A percentile compares a stretch with the other conserved stretches of the same genome.
phyloP scores from a whole-genome alignment of 2,888 invertebrate species.

The Orthonychiurus folsomi region DNA sequence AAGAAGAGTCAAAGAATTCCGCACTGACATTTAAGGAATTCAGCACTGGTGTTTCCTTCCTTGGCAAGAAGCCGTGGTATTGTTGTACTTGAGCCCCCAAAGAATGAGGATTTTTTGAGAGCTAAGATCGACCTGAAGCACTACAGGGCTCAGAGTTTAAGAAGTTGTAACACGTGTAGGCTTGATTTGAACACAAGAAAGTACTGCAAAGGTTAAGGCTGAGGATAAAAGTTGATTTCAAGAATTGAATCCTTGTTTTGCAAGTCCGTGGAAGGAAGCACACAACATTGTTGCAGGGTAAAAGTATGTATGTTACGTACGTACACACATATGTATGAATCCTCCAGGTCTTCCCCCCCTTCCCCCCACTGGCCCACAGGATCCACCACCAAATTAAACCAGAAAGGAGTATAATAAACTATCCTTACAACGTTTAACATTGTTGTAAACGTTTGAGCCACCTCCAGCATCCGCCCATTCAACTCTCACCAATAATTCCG shows the following conservation, averaged over 20 bases:
- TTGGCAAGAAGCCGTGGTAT: no score
- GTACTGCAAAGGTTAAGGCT: background rate
- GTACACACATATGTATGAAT: background rate
- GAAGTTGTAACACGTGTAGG: no score
- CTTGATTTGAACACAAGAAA: no score
- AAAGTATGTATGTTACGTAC: background rate
- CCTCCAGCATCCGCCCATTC: background rate
- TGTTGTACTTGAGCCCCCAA: no score
- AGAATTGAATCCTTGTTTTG: background rate
- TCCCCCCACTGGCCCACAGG: no score
- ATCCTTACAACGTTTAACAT: background rate
- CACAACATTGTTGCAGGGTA: background rate
- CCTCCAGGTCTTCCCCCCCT: background rate
- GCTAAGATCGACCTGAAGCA: no score
- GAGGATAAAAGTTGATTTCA: no score
- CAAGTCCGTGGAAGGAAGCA: background rate
- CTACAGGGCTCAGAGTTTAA: no score
- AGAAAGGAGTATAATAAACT: background rate
- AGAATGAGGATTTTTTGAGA: no score
- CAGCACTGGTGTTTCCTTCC: no score
- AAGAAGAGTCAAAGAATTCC: no score
- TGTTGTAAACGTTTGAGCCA: background rate
- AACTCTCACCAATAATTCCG: background rate
- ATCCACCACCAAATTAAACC: background rate
- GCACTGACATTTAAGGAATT: no score